Conservation (phyloP, 2,113 vertebrate species). For the Ageneiosus marmoratus region DNA sequence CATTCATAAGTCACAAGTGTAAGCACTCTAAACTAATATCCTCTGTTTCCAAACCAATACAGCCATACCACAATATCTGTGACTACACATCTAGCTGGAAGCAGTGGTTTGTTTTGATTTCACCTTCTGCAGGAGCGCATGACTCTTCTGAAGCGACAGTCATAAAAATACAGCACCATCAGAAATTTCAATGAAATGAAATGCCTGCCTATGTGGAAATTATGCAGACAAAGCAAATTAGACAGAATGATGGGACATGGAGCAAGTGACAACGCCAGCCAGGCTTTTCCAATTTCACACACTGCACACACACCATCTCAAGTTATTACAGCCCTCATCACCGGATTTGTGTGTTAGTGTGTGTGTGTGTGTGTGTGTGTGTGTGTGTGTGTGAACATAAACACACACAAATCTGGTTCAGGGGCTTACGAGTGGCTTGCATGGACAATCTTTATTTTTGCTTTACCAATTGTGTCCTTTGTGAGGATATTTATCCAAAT, state of each 20-base stretch:
- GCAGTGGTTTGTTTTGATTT: neutral
- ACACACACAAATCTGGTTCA: constrained; percentile 5
- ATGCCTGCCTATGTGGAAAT: constrained; percentile 27
- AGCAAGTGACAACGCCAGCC: constrained; percentile 52
- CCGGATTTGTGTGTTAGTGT: too few relatives aligned
- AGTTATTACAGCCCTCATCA: constrained; percentile 52
- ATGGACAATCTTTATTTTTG: neutral
- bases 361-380: too few relatives aligned
- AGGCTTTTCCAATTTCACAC: constrained; percentile 61
- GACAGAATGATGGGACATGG: constrained; percentile 51
- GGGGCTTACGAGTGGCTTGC: constrained; percentile 15
- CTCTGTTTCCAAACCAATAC: neutral
- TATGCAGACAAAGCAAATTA: constrained; percentile 54
- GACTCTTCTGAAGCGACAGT: neutral
- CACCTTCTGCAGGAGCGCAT: constrained; percentile 6
- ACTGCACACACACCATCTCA: constrained; percentile 50
- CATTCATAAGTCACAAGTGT: neutral
- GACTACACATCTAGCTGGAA: neutral
- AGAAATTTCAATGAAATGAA: constrained; percentile 24
- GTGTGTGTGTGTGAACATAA: neutral
- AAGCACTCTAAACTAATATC: neutral
- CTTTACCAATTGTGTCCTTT: neutral
- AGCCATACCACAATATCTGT: neutral
- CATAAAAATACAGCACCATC: constrained; percentile 12
- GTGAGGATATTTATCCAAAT: constrained; percentile 21